phyloP scores from a whole-genome alignment of 1,140 invertebrate species.

The Planococcus citri region DNA sequence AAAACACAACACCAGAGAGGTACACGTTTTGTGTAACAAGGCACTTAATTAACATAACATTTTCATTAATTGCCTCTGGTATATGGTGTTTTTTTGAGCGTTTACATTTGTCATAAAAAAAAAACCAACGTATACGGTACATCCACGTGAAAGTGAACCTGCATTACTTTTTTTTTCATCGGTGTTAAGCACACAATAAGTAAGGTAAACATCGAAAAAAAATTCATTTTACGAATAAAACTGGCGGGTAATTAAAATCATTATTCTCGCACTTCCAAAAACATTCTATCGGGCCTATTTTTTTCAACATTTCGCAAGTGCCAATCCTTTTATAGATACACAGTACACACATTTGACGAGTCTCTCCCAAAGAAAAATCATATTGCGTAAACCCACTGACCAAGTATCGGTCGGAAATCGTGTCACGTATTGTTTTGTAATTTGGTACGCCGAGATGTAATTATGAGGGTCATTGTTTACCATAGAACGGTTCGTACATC shows the following conservation, averaged over 20 bases:
- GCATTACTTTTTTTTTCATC: neutral
- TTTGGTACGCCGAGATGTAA: conserved; percentile 4
- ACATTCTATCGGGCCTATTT: too few species aligned
- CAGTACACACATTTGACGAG: too few species aligned
- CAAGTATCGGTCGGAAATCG: neutral
- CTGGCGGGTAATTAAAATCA: too few species aligned
- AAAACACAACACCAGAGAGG: neutral
- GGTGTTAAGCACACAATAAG: too few species aligned
- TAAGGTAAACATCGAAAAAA: too few species aligned
- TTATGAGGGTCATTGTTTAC: neutral
- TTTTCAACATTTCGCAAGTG: too few species aligned
- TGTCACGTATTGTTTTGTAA: neutral
- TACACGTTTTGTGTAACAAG: neutral
- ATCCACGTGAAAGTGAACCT: neutral
- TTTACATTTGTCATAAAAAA: neutral
- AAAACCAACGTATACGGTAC: neutral
- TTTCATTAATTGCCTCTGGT: neutral
- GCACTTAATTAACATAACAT: neutral
- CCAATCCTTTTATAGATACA: too few species aligned
- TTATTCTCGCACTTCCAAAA: too few species aligned
- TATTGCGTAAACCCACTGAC: too few species aligned
- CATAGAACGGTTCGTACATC: neutral
- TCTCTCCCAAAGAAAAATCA: too few species aligned
- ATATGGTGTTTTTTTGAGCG: neutral
- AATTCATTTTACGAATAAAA: too few species aligned